Evolutionary conservation across 1,140 invertebrate genomes (phyloP), one percentile per base, ranked within the genome.

Genomic region (Drosophila persimilis): DNA sequence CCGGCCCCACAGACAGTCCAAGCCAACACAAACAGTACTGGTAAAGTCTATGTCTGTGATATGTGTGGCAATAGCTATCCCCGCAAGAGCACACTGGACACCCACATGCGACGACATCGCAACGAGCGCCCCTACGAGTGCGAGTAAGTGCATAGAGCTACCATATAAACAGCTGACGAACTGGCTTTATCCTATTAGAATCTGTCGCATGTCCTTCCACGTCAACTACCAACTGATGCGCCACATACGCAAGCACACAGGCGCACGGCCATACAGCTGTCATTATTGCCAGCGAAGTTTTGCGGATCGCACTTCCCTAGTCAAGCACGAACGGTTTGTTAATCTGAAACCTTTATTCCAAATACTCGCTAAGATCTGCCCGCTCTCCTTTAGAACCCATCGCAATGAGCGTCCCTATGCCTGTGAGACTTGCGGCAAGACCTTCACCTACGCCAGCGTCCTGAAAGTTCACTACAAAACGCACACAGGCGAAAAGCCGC

Each of bases 341-440:
- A 5, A 26, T 22, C 24, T 29, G 7, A 55, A 35, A 6, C 24
- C 39, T 15, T 6, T 17, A 9, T 26, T 7, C 6, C 20, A 35
- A 39, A 53, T 15, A 6, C n/a, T 6, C 20, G 46, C 9, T 56
- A n/a, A 13, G 45, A 20, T 47, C 13, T 17, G 15, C 55, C n/a
- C 3, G 4, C 24, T 15, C 6, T 0, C 13, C 13, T n/a, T 6
- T 48, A 91, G 90, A 43, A 90, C 80, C 9, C 96, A 98, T 91
- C 96, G 95, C 2, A 97, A 97, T 2, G 95, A 96, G 74, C 91
- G 95, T 8, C 95, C 95, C 0, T 96, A 95, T 73, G 93, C 93
- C 35, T 96, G 95, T 63, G 93, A 92, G 0, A 93, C 93, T 0
- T 96, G 95, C 80, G 93, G 94, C 0, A 96, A 96, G 85, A 94